phyloP scores from a whole-genome alignment of 2,888 invertebrate genomes.

The Drosophila vallismaia region DNA sequence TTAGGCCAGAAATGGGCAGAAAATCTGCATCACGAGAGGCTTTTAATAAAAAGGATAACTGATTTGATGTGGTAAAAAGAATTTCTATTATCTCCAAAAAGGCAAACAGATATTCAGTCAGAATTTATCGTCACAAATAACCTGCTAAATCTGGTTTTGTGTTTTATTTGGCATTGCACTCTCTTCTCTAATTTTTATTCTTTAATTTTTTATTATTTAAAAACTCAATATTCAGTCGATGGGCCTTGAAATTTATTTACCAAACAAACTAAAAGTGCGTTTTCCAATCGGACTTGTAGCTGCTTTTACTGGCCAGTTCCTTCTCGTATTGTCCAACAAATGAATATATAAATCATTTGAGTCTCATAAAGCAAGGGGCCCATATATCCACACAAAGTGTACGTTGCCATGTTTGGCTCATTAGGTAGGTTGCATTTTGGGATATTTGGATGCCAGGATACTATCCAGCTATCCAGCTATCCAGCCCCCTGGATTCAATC shows the following conservation, averaged over 20 bases:
- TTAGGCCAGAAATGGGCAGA: constrained; percentile 2
- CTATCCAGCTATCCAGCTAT: neutral
- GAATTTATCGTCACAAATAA: neutral
- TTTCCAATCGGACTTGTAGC: neutral
- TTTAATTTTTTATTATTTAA: neutral
- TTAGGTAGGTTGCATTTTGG: constrained; percentile 49
- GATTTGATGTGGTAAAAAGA: neutral
- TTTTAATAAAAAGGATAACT: constrained; percentile 10
- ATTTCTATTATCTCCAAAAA: neutral
- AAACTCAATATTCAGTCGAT: neutral
- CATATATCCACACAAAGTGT: constrained; percentile 24
- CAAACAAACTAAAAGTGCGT: neutral
- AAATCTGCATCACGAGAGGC: constrained; percentile 10
- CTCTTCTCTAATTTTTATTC: neutral
- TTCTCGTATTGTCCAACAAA: constrained; percentile 7
- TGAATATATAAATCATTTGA: constrained; percentile 35
- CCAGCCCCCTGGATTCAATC: constrained; percentile 12
- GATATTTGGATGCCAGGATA: constrained; percentile 5
- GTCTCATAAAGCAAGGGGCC: constrained; percentile 15
- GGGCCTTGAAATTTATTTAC: too few relatives aligned
- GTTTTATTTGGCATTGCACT: neutral
- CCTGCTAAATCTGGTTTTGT: neutral
- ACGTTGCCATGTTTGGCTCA: constrained; percentile 47
- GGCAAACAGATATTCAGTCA: neutral
- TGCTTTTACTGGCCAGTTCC: neutral